These are phyloP conservation scores for Heptranchias perlo DNA, from an alignment of 2,113 vertebrate genomes.

Conservation along the genomic window DNA sequence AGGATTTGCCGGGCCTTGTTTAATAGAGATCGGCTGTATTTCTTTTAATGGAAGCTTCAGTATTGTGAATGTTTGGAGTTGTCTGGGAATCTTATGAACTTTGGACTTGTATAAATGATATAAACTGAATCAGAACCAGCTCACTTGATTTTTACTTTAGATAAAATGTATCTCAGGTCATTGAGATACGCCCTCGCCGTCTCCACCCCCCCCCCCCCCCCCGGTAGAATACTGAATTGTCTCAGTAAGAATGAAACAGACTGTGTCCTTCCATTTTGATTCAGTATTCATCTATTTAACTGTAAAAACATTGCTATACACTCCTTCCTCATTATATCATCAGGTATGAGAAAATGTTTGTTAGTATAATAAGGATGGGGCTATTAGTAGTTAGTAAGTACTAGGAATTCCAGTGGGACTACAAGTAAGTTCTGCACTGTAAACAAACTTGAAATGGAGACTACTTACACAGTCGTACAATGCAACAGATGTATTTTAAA, in stretches of 20 bases:
- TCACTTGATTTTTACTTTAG: constrained; percentile 14
- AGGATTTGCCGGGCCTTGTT: constrained; percentile 43
- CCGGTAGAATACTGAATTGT: not conserved
- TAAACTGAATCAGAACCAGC: not conserved
- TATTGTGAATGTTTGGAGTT: constrained; percentile 23
- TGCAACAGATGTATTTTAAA: not conserved
- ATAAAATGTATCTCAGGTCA: not conserved
- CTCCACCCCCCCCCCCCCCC: too few species aligned
- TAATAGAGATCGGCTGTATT: constrained; percentile 61
- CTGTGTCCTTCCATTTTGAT: not conserved
- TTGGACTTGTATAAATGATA: constrained; percentile 13
- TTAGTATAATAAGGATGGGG: not conserved
- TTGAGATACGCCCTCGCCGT: not conserved
- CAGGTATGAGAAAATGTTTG: not conserved
- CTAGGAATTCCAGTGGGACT: not conserved
- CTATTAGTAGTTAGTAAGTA: not conserved
- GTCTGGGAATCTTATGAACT: constrained; percentile 33
- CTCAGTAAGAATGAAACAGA: not conserved
- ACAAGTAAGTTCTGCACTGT: not conserved
- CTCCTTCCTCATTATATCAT: not conserved
- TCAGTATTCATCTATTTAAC: not conserved
- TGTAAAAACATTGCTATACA: not conserved
- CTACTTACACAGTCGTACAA: not conserved
- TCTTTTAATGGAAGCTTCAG: constrained; percentile 42
- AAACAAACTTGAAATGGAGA: not conserved